Evolutionary conservation across 2,888 invertebrate species (phyloP), one percentile per base, ranked within the genome.

Genomic region (Epistrophe eligans): DNA sequence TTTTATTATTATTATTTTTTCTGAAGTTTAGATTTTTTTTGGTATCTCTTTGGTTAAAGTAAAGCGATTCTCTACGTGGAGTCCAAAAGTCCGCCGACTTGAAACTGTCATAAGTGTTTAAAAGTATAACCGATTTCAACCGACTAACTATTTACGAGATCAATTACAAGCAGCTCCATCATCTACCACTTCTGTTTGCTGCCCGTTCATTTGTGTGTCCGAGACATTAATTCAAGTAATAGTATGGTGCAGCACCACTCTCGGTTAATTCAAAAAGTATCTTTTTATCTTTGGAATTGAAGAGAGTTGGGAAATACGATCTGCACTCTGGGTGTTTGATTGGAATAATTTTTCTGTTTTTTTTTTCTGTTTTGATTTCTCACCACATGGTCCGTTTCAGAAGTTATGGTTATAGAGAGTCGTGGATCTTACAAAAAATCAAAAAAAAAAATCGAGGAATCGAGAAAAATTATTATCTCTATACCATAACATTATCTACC

Each of bases 81-180:
- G 73, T 73, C 70, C 40, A 82, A 64, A 35, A 77, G 72, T 71
- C 55, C 62, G 73, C 28, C 72, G 70, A 72, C 71, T 77, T 67
- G 32, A 48, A 74, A 79, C 77, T 85, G 85, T 87, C 79, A 87
- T 87, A 87, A 87, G 79, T 71, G 57, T 79, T 87, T 74, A 77
- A 81, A 81, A 58, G 77, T 87, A 64, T 74, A 82, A 79, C 74
- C 73, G 48, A 85, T 74, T 85, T 81, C 70, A 77, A 77, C 76
- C 72, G 50, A 72, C 66, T 72, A 79, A 72, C 73, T 79, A 87
- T 83, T 87, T 83, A 87, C 83, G 71, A 83, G 87, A 87, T 87
- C 87, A 87, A 87, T 87, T 87, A 83, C 87, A 82, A 79, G 82
- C 83, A 79, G 64, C 87, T 79, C 83, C 83, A 87, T 87, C 87